Conservation (phyloP, 2,113 vertebrate genomes). For the Brienomyrus longianalis region DNA sequence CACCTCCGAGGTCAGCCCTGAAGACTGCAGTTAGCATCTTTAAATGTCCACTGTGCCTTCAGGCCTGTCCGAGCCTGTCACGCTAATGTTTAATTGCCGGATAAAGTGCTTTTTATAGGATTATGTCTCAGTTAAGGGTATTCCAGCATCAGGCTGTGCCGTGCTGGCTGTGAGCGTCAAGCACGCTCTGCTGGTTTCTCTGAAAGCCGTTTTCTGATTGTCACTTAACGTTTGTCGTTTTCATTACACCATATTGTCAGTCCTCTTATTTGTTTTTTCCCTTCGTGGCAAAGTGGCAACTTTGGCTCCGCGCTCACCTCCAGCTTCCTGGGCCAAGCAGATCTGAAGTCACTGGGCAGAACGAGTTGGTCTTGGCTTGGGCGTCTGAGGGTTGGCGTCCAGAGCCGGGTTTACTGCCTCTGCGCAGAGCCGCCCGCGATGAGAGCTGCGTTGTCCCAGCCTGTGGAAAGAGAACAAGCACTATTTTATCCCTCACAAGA, state of each 20-base stretch:
- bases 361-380: not conserved
- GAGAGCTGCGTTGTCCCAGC: not conserved
- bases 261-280: not conserved
- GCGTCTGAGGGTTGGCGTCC: not conserved
- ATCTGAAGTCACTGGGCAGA: constrained; percentile 1
- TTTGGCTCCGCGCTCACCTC: not conserved
- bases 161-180: not conserved
- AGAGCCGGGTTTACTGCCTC: not conserved
- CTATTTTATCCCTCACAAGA: not conserved
- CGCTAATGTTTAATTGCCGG: constrained; percentile 16
- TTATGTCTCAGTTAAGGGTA: not conserved
- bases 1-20: not conserved
- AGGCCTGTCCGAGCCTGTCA: not conserved
- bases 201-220: not conserved
- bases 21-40: not conserved
- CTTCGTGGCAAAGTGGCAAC: not conserved
- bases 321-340: not conserved
- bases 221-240: not conserved
- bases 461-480: not conserved
- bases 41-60: not conserved
- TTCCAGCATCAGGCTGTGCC: not conserved
- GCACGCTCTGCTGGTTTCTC: not conserved
- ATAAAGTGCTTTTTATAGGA: constrained; percentile 8
- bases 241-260: not conserved
- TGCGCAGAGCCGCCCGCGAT: not conserved